These are phyloP conservation scores for Orchestes rusci DNA, from an alignment of 2,888 invertebrate species.

Conservation along the genomic window DNA sequence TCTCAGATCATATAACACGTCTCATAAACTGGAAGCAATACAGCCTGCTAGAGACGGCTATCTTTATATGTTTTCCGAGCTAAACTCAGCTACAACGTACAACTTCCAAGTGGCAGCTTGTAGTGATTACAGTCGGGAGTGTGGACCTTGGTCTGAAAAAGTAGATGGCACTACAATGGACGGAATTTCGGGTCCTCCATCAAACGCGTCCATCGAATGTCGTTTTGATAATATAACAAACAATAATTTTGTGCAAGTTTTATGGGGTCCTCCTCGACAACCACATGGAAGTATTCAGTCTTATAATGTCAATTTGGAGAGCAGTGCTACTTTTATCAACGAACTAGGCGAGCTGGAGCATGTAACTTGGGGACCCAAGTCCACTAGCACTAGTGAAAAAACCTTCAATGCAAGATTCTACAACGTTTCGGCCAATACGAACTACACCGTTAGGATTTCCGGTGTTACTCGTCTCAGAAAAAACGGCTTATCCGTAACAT, in stretches of 20 bases:
- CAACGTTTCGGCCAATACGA: slow-evolving; percentile 73
- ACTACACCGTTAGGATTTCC: slow-evolving; percentile 70
- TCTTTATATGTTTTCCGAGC: slow-evolving; percentile 70
- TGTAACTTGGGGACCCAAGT: slow-evolving; percentile 55
- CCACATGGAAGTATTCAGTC: slow-evolving; percentile 74
- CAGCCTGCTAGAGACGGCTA: slow-evolving; percentile 57
- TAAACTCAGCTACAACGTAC: slow-evolving; percentile 74
- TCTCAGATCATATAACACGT: slow-evolving; percentile 51
- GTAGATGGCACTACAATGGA: slow-evolving; percentile 79
- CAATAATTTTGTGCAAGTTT: slow-evolving; percentile 57
- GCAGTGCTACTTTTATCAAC: slow-evolving; percentile 50
- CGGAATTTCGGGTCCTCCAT: slow-evolving; percentile 69
- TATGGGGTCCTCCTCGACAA: slow-evolving; percentile 65
- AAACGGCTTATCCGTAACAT: slow-evolving; percentile 59
- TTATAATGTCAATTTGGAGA: slow-evolving; percentile 57
- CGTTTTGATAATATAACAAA: slow-evolving; percentile 53
- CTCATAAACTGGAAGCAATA: slow-evolving; percentile 51
- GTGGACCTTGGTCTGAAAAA: slow-evolving; percentile 70
- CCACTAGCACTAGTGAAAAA: slow-evolving; percentile 50
- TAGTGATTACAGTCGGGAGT: slow-evolving; percentile 66
- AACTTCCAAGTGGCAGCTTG: slow-evolving; percentile 76
- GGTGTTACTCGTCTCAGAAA: slow-evolving; percentile 71
- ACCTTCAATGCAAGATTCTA: slow-evolving; percentile 52
- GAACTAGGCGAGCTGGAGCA: slow-evolving; percentile 46
- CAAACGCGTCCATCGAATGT: slow-evolving; percentile 61